Evolutionary conservation across 1,140 invertebrate genomes (phyloP), one percentile per base, ranked within the genome.

Genomic region (Drosophila carrolli): DNA sequence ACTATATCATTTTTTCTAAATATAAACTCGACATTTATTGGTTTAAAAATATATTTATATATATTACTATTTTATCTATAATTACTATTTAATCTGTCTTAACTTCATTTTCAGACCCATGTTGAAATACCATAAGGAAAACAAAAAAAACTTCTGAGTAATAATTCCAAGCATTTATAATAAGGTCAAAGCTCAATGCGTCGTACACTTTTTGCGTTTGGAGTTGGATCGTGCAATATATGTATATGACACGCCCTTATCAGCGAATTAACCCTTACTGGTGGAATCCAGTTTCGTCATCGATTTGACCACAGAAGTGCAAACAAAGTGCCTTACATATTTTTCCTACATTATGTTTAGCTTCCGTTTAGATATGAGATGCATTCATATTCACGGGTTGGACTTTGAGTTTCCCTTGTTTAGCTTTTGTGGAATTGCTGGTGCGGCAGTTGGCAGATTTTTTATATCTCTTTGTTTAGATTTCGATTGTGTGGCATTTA

Each of bases 401-500:
- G 60, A 75, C 60, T 75, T 75, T 75, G 73, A 23, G 47, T 46
- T 56, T 68, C 44, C 29, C 43, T 58, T 71, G 35, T 70, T 11
- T 65, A 29, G 60, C 35, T 75, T 65, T 35, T 35, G 38, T 37
- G 60, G 73, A 75, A 75, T 60, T 75, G 47, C 47, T 75, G 72
- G 41, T 66, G 60, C 41, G 47, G 35, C 60, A 66, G 72, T 58
- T 75, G 67, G 60, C 70, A 73, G 67, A 72, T 75, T 75, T 75
- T 71, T 70, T 71, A 71, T 71, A 75, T 75, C 61, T 75, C 67
- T 72, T 73, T 73, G 60, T 75, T 75, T 75, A 75, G 73, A 75
- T 75, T 75, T 75, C 73, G 72, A 75, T 75, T 75, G 73, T 47
- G 73, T 44, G 72, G 60, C 73, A 75, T 75, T 75, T 75, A 67